A percentile compares a stretch with the other conserved stretches of the same genome.
These are phyloP conservation scores for Pentalonia nigronervosa DNA, from an alignment of 1,140 invertebrate genomes.

Conservation along the genomic window DNA sequence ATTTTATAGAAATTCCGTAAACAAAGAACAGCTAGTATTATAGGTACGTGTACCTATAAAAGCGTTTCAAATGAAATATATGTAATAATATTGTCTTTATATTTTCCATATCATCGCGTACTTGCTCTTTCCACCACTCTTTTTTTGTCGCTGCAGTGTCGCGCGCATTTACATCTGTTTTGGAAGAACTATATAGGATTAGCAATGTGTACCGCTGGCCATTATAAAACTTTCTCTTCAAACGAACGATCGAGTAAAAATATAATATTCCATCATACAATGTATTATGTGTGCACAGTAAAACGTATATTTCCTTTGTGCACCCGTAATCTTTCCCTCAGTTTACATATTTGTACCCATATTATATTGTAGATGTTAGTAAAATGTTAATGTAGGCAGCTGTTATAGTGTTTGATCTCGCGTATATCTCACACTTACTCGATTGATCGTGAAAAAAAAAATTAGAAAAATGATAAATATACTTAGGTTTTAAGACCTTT, in stretches of 20 bases:
- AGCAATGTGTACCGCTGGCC: background rate
- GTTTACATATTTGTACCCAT: background rate
- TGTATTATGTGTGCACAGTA: background rate
- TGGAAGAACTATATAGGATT: background rate
- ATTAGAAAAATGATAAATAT: background rate
- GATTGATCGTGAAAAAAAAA: background rate
- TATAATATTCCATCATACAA: background rate
- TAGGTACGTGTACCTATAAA: background rate
- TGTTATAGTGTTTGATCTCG: background rate
- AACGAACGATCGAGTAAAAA: conserved; percentile 1
- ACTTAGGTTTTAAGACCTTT: background rate
- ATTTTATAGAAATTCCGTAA: background rate
- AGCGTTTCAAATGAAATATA: background rate
- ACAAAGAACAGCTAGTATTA: background rate
- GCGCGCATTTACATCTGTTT: background rate
- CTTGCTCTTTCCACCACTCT: background rate
- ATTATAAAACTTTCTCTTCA: conserved; percentile 30
- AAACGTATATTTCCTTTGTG: background rate
- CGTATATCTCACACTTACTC: background rate
- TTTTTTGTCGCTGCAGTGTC: background rate
- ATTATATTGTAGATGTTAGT: background rate
- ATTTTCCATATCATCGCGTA: background rate
- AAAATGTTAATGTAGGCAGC: background rate
- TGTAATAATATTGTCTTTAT: conserved; percentile 3
- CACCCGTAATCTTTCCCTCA: background rate